Base-by-base conservation (phyloP, 2,888 invertebrate species). In the Oligia fasciuncula region DNA sequence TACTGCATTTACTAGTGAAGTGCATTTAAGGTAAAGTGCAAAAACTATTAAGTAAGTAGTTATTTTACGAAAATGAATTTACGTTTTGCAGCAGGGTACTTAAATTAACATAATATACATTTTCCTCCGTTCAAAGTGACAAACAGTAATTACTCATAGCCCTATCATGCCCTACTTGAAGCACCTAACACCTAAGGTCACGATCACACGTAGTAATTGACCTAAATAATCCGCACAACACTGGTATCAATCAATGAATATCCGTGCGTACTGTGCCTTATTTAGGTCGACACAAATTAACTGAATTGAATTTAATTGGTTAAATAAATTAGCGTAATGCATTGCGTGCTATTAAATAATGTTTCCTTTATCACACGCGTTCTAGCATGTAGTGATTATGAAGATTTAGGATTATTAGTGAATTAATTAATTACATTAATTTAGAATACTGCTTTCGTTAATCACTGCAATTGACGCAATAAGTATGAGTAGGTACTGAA, bases 251-350 rank as follows among this genome's bases (percentile, higher is more conserved):
- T 89, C 84, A 89, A 85, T 84, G 77, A 83, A 73, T 81, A 85
- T 74, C 78, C 87, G 75, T 88, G 80, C 71, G 77, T 76, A 84
- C 70, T 79, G 67, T 51, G 66, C 78, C 78, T 75, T 88, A 89
- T 89, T 83, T 86, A 83, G 89, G 89, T 87, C 87, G 86, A 76
- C 88, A 83, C 72, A 77, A 84, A 79, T 88, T 88, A 87, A 79
- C 85, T 86, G 79, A 89, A 91, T 87, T 89, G 84, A 76, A 87
- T 88, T 87, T 88, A 89, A 91, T 90, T 89, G 87, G 74, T 81
- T 72, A 49, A 76, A 77, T 81, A 84, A 81, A 87, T 89, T 81
- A 87, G 62, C 71, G 67, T 88, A 82, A 82, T 84, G 60, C 73
- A n/a, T 60, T 80, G 77, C 76, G 78, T 87, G 78, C 60, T 69